phyloP scores from a whole-genome alignment of 2,113 vertebrate genomes.

The Microtus richardsoni region DNA sequence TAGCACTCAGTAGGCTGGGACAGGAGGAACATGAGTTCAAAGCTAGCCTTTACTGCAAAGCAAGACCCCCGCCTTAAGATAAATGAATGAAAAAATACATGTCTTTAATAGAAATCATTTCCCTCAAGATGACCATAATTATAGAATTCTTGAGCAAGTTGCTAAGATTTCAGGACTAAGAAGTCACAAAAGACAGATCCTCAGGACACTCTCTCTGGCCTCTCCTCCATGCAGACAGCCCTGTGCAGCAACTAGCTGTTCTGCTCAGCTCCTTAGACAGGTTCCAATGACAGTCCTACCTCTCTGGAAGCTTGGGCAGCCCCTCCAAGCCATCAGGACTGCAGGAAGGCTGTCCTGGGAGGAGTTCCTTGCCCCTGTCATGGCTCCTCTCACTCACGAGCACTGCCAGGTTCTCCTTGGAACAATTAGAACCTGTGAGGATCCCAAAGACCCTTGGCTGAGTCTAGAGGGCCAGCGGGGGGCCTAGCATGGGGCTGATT shows the following conservation, averaged over 20 bases:
- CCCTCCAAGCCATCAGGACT: not conserved
- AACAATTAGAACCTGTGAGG: not conserved
- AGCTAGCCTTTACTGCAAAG: not conserved
- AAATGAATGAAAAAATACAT: not conserved
- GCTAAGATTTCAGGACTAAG: not conserved
- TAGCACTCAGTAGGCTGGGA: not conserved
- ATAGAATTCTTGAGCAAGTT: not conserved
- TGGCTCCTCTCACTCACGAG: rapidly evolving
- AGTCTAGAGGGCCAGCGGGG: not conserved
- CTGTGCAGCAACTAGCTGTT: not conserved
- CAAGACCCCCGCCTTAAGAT: not conserved
- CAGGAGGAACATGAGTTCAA: not conserved
- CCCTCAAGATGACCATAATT: not conserved
- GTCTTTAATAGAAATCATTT: not conserved
- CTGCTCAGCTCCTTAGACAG: not conserved
- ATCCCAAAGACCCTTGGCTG: not conserved
- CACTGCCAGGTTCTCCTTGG: not conserved
- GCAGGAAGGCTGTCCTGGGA: not conserved
- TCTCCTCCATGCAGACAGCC: not conserved
- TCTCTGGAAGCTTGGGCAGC: not conserved
- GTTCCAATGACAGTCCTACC: not conserved
- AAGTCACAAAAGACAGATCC: not conserved
- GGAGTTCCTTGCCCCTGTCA: not conserved
- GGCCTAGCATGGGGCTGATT: not conserved
- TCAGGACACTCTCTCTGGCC: not conserved